Conservation (phyloP, 2,797 vertebrate species). For the Chelonia mydas region DNA sequence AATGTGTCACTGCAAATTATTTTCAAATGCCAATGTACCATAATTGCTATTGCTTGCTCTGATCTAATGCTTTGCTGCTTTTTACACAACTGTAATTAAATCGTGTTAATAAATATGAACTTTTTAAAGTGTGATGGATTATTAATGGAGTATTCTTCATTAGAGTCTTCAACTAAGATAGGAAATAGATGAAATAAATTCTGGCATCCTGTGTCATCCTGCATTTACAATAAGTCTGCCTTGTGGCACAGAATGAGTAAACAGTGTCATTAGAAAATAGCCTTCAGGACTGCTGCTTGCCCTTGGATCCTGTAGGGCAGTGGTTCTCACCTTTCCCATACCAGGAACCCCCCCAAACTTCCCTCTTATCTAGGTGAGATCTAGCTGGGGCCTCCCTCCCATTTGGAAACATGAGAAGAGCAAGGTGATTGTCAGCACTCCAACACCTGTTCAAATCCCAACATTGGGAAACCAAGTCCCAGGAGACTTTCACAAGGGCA, state of each 20-base stretch:
- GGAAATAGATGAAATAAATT: background rate
- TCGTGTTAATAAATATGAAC: conserved; percentile 24
- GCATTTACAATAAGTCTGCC: background rate
- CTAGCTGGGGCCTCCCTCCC: background rate
- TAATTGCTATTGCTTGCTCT: background rate
- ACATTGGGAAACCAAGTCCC: accelerated
- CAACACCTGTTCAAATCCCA: background rate
- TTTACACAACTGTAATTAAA: conserved; percentile 50
- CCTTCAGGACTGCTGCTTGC: background rate
- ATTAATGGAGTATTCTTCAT: conserved; percentile 3
- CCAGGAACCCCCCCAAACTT: background rate
- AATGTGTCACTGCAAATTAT: background rate
- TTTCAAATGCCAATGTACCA: background rate
- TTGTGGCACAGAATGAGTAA: background rate
- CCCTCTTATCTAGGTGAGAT: background rate
- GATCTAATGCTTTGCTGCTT: conserved; percentile 2
- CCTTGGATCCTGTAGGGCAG: background rate
- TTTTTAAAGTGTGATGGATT: conserved; percentile 38
- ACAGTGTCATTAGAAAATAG: background rate
- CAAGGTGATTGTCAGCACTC: background rate
- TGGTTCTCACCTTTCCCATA: background rate
- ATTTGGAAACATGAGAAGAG: background rate
- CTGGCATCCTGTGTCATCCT: background rate
- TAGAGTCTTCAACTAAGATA: conserved; percentile 7
- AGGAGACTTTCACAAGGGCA: background rate